Base-by-base conservation (phyloP, 2,888 invertebrate species). In the Digitonthophagus gazella region DNA sequence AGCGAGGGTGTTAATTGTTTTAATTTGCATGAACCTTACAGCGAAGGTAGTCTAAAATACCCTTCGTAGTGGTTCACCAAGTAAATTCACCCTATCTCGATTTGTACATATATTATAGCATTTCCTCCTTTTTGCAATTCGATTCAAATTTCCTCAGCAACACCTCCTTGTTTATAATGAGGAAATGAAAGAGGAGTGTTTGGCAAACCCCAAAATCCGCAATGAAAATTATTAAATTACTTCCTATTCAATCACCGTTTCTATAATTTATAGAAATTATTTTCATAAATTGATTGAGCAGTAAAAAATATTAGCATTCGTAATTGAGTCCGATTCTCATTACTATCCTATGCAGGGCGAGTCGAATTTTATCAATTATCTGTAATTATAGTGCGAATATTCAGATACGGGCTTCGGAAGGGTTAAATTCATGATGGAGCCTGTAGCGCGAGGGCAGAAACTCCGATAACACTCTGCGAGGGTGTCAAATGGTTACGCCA, bases 401-500 rank as follows among this genome's bases (percentile, higher is more conserved):
- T 72, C 71, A 72, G 71, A 72, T 72, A 70, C 67, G 68, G 69
- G 56, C 58, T 75, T 74, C 74, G 28, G 77, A 78, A 78, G 79
- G 79, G 78, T 80, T 79, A 77, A 75, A 78, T 78, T 78, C 78
- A 78, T 76, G 79, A 77, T 78, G 79, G 79, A 77, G 76, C 74
- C 73, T 76, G 75, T 72, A 69, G 28, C 77, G 77, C 74, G 71
- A 74, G 74, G 73, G 75, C 75, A 75, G 76, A 20, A 76, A 77
- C 78, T 77, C 76, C 79, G 82, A 82, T 81, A 82, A 81, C 80
- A 76, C 76, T 77, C 79, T 78, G 80, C 76, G 78, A 80, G 79
- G 76, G 78, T 76, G 78, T 77, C 78, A 80, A 79, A 80, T 80
- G 78, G 75, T 75, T 75, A 72, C 73, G 80, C 80, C 80, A 81